phyloP scores from a whole-genome alignment of 2,113 vertebrate species.

The Ondatra zibethicus region DNA sequence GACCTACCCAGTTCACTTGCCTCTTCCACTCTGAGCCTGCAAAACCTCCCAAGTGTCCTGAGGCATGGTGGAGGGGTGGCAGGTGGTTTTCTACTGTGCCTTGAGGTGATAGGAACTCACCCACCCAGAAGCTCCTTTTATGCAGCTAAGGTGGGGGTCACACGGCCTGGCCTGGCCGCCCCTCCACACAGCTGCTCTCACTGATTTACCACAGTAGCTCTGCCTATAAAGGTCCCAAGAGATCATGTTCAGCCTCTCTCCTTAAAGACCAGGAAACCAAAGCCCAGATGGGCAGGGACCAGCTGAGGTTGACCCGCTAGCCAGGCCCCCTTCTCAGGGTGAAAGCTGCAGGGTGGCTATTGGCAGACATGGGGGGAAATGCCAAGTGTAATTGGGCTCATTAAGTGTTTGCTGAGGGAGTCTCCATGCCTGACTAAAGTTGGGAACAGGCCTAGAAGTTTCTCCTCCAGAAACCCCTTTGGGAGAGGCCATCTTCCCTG shows the following conservation, averaged over 20 bases:
- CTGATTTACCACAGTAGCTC: background rate
- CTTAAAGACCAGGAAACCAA: conserved; percentile 21
- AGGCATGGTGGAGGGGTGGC: background rate
- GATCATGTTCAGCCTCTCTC: conserved; percentile 20
- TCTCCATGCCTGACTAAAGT: conserved; percentile 14
- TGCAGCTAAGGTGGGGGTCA: background rate
- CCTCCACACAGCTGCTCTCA: background rate
- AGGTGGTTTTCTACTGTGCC: background rate
- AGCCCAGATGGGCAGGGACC: conserved; percentile 13
- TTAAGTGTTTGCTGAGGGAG: conserved; percentile 58
- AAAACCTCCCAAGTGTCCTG: background rate
- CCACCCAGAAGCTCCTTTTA: background rate
- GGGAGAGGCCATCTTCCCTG: background rate
- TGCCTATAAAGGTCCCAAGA: background rate
- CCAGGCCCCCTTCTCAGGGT: conserved; percentile 36
- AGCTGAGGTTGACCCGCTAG: background rate
- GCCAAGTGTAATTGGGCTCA: conserved; percentile 58
- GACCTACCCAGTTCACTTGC: background rate
- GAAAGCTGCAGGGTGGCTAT: background rate
- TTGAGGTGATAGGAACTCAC: background rate
- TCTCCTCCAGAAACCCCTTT: conserved; percentile 10
- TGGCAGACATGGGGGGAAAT: conserved; percentile 29
- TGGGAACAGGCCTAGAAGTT: conserved; percentile 19
- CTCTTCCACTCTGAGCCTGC: background rate
- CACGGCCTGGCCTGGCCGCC: background rate